Conservation (phyloP, 2,113 vertebrate genomes). For the Hyperopisus bebe region DNA sequence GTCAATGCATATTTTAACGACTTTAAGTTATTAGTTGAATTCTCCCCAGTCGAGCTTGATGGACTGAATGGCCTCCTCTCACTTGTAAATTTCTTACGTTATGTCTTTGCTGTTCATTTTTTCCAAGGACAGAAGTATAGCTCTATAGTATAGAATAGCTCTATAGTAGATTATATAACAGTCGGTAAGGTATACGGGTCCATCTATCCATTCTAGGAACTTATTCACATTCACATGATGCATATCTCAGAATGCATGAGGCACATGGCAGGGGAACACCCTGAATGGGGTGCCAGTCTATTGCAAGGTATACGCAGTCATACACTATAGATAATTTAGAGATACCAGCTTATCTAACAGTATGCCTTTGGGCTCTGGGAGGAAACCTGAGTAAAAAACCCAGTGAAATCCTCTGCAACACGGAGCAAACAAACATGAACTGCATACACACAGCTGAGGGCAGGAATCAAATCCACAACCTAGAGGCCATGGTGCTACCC, state of each 20-base stretch:
- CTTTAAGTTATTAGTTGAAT: no score
- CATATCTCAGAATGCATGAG: background rate
- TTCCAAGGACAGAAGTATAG: background rate
- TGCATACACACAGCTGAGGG: background rate
- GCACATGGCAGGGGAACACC: background rate
- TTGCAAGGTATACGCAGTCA: background rate
- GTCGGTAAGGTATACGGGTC: background rate
- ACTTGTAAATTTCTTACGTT: no score
- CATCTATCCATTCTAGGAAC: background rate
- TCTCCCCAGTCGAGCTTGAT: no score
- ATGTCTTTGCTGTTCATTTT: background rate
- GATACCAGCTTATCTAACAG: background rate
- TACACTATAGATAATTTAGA: background rate
- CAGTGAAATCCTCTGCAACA: background rate
- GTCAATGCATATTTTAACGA: no score
- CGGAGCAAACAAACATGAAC: background rate
- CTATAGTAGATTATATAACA: background rate
- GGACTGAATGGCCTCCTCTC: no score
- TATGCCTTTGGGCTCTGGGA: background rate
- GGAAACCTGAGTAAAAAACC: background rate
- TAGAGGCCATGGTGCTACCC: background rate
- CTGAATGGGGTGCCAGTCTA: background rate
- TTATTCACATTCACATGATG: background rate
- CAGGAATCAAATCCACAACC: background rate
- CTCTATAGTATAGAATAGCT: background rate